Base-by-base conservation (phyloP, 2,113 vertebrate species). In the Nycticryphes semicollaris region DNA sequence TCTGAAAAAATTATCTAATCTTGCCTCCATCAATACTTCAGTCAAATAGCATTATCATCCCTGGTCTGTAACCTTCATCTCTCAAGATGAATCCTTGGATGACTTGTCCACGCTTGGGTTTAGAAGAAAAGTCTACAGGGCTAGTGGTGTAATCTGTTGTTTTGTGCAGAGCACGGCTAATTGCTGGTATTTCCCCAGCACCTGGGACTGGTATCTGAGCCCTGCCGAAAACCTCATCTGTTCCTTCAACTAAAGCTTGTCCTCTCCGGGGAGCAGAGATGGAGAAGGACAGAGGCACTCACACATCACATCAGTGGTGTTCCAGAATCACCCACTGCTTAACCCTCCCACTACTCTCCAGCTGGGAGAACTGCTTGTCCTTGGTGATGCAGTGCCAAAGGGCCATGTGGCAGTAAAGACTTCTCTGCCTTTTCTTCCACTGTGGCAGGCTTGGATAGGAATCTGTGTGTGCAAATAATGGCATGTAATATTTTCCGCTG, bases 361-460 rank as follows among this genome's bases (percentile, higher is more conserved):
- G 20, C 23, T 84, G 69, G 43, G 75, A 60, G 43, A 62, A 7
- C 45, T 45, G 19, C 51, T 73, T 10, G 5, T 90, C 64, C 17
- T 69, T 79, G 69, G 28, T 41, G 59, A 6, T 23, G 50, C 41
- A 24, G 33, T 83, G 66, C 39, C 74, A 62, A 67, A 48, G 45
- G 28, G 10, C 48, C 0, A 0, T 51, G 33, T 0, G 0, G 48
- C 48, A 73, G 67, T 59, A 43, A 70, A 57, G 33, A 13, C 10
- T 73, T 63, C n/a, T 48, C 63, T 79, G 54, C 28, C 73, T 87
- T 47, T 51, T 83, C 30, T 70, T 90, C 28, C 50, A 31, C 17
- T 23, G 24, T 18, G 35, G 19, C 21, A 77, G 57, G 19, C 8
- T 93, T 64, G 68, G 43, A 30, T 78, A 68, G 77, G 68, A 79